A percentile compares a stretch with the other conserved stretches of the same genome.
Conservation (phyloP, 2,888 invertebrate genomes). For the Caenorhabditis afra region DNA sequence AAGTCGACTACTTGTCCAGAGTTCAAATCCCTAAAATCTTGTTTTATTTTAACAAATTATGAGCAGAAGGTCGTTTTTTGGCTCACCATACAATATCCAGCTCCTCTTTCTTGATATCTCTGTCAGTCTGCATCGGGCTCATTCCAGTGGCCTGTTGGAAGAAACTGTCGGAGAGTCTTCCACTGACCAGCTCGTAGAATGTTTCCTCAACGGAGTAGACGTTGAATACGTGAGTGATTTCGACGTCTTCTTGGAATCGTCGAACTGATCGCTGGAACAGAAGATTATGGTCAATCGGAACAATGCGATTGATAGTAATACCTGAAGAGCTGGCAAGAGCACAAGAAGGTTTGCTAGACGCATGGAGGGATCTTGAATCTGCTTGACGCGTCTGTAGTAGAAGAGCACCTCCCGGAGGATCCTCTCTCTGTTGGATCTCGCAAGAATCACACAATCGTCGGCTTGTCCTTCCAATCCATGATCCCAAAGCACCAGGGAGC, state of each 20-base stretch:
- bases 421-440: slow-evolving; percentile 41
- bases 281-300: not conserved
- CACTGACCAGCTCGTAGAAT: slow-evolving; percentile 68
- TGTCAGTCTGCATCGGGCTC: not conserved
- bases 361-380: slow-evolving; percentile 53
- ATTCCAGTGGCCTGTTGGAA: slow-evolving; percentile 30
- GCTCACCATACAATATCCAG: slow-evolving; percentile 40
- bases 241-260: slow-evolving; percentile 69
- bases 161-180: slow-evolving; percentile 51
- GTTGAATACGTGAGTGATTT: slow-evolving; percentile 68
- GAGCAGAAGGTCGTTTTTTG: not conserved
- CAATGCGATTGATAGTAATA: slow-evolving; percentile 3
- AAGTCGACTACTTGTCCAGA: slow-evolving; percentile 21
- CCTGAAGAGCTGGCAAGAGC: slow-evolving; percentile 64
- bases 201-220: slow-evolving; percentile 62
- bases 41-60: not conserved
- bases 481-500: slow-evolving; percentile 66
- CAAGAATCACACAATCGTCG: slow-evolving; percentile 52
- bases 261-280: slow-evolving; percentile 63
- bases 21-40: slow-evolving; percentile 38
- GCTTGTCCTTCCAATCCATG: slow-evolving; percentile 65
- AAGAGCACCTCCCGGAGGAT: slow-evolving; percentile 59
- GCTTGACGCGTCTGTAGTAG: slow-evolving; percentile 59
- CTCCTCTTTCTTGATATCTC: slow-evolving; percentile 37
- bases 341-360: slow-evolving; percentile 60